A percentile compares a stretch with the other conserved stretches of the same genome.
These are phyloP conservation scores for Lasius platythorax DNA, from an alignment of 2,888 invertebrate species.

Conservation along the genomic window DNA sequence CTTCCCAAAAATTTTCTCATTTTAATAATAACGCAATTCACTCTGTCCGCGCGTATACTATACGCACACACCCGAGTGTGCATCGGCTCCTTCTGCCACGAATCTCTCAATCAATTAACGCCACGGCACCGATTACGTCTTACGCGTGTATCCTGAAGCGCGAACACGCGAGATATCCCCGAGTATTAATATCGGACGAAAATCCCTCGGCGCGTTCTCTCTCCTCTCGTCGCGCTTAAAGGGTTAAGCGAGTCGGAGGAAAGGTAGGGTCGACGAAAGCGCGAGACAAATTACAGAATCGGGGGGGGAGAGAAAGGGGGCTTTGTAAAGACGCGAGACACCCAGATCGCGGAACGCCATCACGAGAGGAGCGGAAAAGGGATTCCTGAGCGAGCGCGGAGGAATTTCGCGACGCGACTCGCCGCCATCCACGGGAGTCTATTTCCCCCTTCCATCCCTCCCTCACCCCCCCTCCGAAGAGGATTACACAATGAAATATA, in stretches of 20 bases:
- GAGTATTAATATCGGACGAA: slow-evolving; percentile 43
- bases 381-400: slow-evolving; percentile 43
- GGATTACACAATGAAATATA: slow-evolving; percentile 85
- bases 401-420: slow-evolving; percentile 48
- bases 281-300: slow-evolving; percentile 56
- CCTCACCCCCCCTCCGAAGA: not conserved
- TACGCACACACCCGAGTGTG: not conserved
- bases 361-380: slow-evolving; percentile 25
- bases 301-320: not conserved
- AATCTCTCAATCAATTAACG: not conserved
- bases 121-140: not conserved
- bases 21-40: not conserved
- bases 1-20: not conserved
- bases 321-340: slow-evolving; percentile 42
- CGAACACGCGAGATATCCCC: not conserved
- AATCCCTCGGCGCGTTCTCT: slow-evolving; percentile 22
- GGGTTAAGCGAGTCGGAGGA: slow-evolving; percentile 10
- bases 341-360: slow-evolving; percentile 24
- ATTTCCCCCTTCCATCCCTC: slow-evolving; percentile 68
- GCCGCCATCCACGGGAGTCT: slow-evolving; percentile 4
- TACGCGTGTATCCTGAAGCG: not conserved
- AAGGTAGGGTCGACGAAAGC: slow-evolving; percentile 51
- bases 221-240: slow-evolving; percentile 19
- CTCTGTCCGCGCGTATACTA: not conserved
- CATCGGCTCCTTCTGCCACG: not conserved